These are phyloP conservation scores for Ailuropoda melanoleuca DNA, from an alignment of 2,113 vertebrate genomes.

Conservation along the genomic window DNA sequence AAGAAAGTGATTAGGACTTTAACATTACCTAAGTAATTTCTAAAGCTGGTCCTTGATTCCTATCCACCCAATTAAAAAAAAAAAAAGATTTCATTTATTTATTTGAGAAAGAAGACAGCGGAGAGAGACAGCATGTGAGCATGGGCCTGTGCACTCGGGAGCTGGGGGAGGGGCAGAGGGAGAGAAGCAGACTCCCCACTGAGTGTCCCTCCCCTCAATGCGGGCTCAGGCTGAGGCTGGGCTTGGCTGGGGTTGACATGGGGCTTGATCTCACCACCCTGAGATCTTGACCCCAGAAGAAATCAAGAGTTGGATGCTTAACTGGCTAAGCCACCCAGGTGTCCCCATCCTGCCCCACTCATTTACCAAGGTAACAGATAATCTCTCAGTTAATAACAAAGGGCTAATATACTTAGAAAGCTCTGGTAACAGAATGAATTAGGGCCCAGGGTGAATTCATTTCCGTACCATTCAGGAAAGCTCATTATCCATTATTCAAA, in stretches of 20 bases:
- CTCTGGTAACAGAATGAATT: neutral
- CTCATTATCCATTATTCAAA: slow-evolving; percentile 4
- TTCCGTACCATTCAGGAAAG: neutral
- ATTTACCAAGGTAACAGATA: neutral
- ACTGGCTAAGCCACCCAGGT: neutral
- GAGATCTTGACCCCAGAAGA: neutral
- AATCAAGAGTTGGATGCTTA: neutral
- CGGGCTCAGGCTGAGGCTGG: too few species aligned
- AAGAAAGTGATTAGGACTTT: neutral
- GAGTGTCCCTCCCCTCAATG: too few species aligned
- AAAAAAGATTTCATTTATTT: neutral
- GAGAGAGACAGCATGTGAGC: too few species aligned
- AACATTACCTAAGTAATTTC: neutral
- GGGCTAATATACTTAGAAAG: neutral
- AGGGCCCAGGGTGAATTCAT: neutral
- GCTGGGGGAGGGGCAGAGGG: neutral
- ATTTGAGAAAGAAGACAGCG: neutral
- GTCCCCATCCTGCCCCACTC: neutral
- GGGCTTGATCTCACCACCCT: neutral
- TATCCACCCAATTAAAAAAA: neutral
- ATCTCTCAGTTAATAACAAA: neutral
- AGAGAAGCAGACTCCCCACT: neutral
- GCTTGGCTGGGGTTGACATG: neutral
- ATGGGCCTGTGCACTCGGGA: neutral
- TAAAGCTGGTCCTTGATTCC: neutral